Base-by-base conservation (phyloP, 2,888 invertebrate species). In the Ctenicera cuprea region DNA sequence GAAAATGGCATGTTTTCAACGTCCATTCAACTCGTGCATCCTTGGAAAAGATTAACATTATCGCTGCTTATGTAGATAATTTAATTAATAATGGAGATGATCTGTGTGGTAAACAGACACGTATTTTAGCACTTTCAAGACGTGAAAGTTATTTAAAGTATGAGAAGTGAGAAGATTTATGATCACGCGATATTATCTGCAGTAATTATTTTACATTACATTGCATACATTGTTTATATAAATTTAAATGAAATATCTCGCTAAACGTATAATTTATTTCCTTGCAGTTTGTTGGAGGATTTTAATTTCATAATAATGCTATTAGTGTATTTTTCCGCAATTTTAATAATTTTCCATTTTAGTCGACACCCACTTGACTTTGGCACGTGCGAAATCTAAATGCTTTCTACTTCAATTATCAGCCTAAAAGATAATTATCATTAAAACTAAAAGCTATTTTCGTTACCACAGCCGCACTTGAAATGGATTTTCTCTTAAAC, bases 401-500 rank as follows among this genome's bases (percentile, higher is more conserved):
- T 16, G 16, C 48, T 48, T 48, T 11, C 3, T 11, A 18, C 18
- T 48, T 18, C 48, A 18, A 48, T 37, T 59, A 38, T 8, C 11
- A 14, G 20, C 20, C n/a, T 20, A 20, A 7, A 59, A 59, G 16
- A 37, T 20, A 38, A 59, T 59, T 59, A 59, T 38, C 59, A 59
- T 38, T 30, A 22, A 54, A 30, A 30, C 59, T 59, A 38, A 54
- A 14, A 33, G 37, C 22, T 59, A 59, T 59, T 59, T 59, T 12
- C 20, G 59, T 57, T 57, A 37, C 20, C 18, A 18, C 37, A 18
- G 12, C 33, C 43, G 14, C 33, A 57, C 16, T 57, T 67, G 22
- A 61, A 18, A 30, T 38, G 18, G n/a, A 69, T 41, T 69, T 59
- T 48, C 50, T 14, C 69, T 61, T 69, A 37, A 69, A 69, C 69